Evolutionary conservation across 1,140 invertebrate genomes (phyloP), one percentile per base, ranked within the genome.

Genomic region (Polyergus mexicanus): DNA sequence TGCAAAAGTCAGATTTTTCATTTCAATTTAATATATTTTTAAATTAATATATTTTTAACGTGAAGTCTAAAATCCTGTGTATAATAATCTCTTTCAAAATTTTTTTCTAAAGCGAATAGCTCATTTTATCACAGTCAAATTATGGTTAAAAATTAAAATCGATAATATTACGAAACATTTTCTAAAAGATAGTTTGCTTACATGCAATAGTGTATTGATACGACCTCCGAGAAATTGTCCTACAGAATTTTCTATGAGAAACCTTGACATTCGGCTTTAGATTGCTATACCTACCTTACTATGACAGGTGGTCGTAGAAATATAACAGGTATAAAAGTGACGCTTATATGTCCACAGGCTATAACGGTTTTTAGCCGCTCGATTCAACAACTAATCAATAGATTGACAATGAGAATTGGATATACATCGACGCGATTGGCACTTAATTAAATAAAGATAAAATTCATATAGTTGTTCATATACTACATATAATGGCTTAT

Each of bases 311-410:
- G 72, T n/a, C n/a, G 7, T 58, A 38, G 35, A 76, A 11, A 22
- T 76, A 62, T 58, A 4, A 7, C 54, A 41, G 35, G 13, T 76
- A 63, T 51, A 38, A 80, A 80, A 80, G 13, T 68, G 5, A n/a
- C 44, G 13, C 13, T 72, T 28, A 44, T 19, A 51, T 38, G 32
- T 41, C 38, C 35, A 62, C 51, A 16, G 65, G 56, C 35, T 28
- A 58, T 88, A 88, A 88, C 86, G 85, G 85, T 41, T 62, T 41
- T 51, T 60, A 72, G 66, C 62, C 11, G 81, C 35, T 35, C 8
- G 76, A 78, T 78, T 8, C 44, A 16, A 68, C 32, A 32, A 38
- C 16, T 56, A 80, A 80, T 80, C 63, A 65, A 63, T 22, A n/a
- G 62, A 0, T 10, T 11, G 62, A 66, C 76, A 78, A 78, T 66